These are phyloP conservation scores for Rhadinocentrus ornatus DNA, from an alignment of 2,797 vertebrate species.

Conservation along the genomic window DNA sequence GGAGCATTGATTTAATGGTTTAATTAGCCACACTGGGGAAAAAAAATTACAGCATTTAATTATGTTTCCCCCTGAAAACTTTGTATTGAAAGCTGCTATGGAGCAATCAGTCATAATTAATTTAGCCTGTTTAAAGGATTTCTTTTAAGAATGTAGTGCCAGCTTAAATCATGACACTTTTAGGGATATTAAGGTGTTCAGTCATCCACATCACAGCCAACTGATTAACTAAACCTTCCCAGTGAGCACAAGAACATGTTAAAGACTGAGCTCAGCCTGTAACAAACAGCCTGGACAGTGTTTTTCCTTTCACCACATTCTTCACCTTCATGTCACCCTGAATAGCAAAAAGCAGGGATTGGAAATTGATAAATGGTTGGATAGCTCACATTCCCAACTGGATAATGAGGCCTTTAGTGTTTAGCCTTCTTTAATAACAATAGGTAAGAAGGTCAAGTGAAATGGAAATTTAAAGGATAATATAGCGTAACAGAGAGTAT, in stretches of 20 bases:
- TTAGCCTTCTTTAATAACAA: background rate
- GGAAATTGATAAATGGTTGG: background rate
- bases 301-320: background rate
- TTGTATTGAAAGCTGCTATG: constrained; percentile 51
- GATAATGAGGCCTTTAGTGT: background rate
- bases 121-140: constrained; percentile 40
- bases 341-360: background rate
- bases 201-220: constrained; percentile 4
- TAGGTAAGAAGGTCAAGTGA: background rate
- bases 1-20: constrained; percentile 59
- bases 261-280: background rate
- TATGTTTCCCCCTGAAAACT: constrained; percentile 47
- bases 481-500: background rate
- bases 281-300: background rate
- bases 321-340: background rate
- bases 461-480: constrained; percentile 2
- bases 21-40: constrained; percentile 48
- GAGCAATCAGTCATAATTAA: constrained; percentile 53
- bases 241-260: background rate
- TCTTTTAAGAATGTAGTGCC: constrained; percentile 16
- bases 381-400: background rate
- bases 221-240: constrained; percentile 8
- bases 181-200: constrained; percentile 4
- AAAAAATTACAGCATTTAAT: constrained; percentile 44
- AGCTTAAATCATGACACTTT: background rate